Evolutionary conservation across 2,797 vertebrate genomes (phyloP).

Genomic region (Leptatherina wallacei): DNA sequence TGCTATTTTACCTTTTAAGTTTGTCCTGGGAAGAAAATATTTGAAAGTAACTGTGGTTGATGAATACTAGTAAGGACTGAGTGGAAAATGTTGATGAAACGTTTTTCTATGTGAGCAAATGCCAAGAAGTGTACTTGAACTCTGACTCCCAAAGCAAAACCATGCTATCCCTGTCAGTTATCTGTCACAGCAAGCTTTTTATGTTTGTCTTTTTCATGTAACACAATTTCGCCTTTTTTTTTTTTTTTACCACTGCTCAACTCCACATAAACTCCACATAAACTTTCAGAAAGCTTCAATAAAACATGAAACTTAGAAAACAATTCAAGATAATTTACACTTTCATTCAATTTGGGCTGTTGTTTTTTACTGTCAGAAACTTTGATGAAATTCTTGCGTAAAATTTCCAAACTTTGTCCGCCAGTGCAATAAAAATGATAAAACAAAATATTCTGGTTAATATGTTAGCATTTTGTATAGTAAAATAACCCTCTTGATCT

Average conservation of each 20-base stretch:
- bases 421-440: too few relatives aligned
- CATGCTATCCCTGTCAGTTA: background rate
- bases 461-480: background rate
- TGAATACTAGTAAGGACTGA: background rate
- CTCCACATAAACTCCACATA: background rate
- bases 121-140: slow-evolving; percentile 28
- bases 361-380: background rate
- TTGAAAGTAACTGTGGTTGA: background rate
- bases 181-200: slow-evolving; percentile 1
- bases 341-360: background rate
- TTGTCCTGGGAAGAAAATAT: background rate
- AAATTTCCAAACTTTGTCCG: too few relatives aligned
- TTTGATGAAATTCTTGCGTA: background rate
- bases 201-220: slow-evolving; percentile 18
- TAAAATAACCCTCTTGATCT: background rate
- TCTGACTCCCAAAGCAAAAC: background rate
- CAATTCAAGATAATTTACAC: background rate
- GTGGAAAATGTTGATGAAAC: slow-evolving; percentile 10
- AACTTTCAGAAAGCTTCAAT: background rate
- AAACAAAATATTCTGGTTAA: background rate
- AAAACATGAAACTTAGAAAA: background rate
- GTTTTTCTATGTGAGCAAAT: slow-evolving; percentile 27
- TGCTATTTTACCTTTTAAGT: background rate
- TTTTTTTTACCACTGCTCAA: background rate
- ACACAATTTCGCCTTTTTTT: background rate